Conservation (phyloP, 2,113 vertebrate genomes). For the Dinomys branickii region DNA sequence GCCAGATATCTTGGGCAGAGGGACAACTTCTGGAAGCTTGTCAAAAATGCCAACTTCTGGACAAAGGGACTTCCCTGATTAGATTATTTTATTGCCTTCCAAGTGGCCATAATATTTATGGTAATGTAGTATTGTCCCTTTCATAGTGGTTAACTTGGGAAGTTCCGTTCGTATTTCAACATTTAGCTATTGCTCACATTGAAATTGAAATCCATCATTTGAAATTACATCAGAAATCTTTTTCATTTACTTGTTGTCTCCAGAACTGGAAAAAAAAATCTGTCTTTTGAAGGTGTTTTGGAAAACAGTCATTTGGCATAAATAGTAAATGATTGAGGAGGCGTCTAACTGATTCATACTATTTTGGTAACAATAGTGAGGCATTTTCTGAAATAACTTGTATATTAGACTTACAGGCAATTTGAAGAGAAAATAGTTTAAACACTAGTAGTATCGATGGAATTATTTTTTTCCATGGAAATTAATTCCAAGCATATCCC, state of each 20-base stretch:
- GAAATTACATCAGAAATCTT: slow-evolving; percentile 4
- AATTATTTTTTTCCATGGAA: neutral
- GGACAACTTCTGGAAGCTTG: neutral
- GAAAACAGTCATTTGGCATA: slow-evolving; percentile 11
- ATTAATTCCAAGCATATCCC: neutral
- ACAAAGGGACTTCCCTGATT: neutral
- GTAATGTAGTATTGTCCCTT: neutral
- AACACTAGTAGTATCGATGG: slow-evolving; percentile 9
- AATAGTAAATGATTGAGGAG: neutral
- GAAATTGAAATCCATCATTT: slow-evolving; percentile 30
- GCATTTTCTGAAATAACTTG: slow-evolving; percentile 43
- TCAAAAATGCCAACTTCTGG: too few species aligned
- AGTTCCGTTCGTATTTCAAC: neutral
- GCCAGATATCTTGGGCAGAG: neutral
- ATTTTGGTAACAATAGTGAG: slow-evolving; percentile 22
- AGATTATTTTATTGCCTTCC: slow-evolving; percentile 33
- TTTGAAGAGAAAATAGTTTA: slow-evolving; percentile 45
- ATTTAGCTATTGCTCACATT: neutral
- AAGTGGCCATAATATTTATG: neutral
- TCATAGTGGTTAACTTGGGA: slow-evolving; percentile 13
- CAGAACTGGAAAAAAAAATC: neutral
- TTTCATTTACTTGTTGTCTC: slow-evolving; percentile 28
- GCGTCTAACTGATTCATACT: neutral
- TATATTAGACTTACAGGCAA: slow-evolving; percentile 52
- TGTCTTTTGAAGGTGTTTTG: slow-evolving; percentile 31